Evolutionary conservation across 2,113 vertebrate genomes (phyloP), one percentile per base, ranked within the genome.

Genomic region (Pterocles orientalis): DNA sequence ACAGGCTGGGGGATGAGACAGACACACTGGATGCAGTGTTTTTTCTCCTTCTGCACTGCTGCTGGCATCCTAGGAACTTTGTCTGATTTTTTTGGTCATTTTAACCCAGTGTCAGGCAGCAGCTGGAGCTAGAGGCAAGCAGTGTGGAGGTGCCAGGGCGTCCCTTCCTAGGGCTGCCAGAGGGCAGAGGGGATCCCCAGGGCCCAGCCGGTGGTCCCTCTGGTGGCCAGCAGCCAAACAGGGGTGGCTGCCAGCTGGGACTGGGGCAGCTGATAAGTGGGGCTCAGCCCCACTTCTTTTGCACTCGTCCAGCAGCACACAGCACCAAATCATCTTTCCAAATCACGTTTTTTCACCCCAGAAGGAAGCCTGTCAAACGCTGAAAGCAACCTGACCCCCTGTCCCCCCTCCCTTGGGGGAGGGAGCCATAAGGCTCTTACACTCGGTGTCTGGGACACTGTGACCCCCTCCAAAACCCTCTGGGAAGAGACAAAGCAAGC

Each of bases 1-100:
- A 5, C 53, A 12, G 54, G 58, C 54, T 48, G 25, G 10, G 20
- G 58, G 16, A 51, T 71, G 39, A 76, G 58, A 41, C 41, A 26
- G n/a, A 65, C 23, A 41, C 28, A 16, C 23, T n/a, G 64, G 50
- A 57, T 0, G 0, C 2, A 19, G 45, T 2, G 1, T 2, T n/a
- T 79, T 70, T 76, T 10, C 29, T 78, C 57, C 50, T 29, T 31
- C 25, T 57, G 10, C 11, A 7, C 51, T 51, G 54, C 48, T 87
- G 41, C 29, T n/a, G 51, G 29, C 43, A 68, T 75, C 20, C 36
- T 3, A 56, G 33, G 14, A 95, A 62, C 36, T 51, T 28, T 39
- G 26, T 18, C 75, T 61, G 10, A 31, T 28, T 81, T 54, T 51
- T 92, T 47, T 1, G 3, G 51, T 39, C 48, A 64, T 56, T 91